phyloP scores from a whole-genome alignment of 2,113 vertebrate species.

The Turdus rufiventris region DNA sequence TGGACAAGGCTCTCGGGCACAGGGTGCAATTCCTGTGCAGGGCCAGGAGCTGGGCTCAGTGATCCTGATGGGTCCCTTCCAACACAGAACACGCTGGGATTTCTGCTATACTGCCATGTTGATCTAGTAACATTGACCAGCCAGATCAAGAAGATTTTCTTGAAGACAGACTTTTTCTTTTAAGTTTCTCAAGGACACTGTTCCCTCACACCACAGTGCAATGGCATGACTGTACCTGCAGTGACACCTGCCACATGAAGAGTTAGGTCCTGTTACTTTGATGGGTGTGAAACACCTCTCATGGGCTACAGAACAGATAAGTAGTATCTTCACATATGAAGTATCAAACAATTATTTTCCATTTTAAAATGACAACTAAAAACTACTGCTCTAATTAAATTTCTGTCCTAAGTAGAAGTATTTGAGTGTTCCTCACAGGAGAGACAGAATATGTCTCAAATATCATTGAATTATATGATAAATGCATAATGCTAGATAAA shows the following conservation, averaged over 20 bases:
- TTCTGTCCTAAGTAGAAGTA: not conserved
- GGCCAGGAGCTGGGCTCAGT: not conserved
- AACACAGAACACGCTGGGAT: not conserved
- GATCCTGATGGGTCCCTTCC: not conserved
- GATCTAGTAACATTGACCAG: not conserved
- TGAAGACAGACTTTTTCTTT: not conserved
- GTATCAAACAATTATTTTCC: not conserved
- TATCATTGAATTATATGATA: not conserved
- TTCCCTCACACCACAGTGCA: fast-evolving
- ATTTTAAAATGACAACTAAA: not conserved
- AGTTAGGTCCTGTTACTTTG: not conserved
- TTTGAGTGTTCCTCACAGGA: not conserved
- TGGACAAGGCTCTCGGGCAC: not conserved
- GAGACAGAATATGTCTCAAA: not conserved
- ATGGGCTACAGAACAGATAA: not conserved
- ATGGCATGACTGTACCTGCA: not conserved
- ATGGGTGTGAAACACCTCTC: not conserved
- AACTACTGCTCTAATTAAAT: not conserved
- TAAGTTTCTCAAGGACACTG: not conserved
- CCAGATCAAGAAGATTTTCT: not conserved
- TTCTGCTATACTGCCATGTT: not conserved
- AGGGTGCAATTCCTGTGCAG: not conserved
- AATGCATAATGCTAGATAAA: not conserved
- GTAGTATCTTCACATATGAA: not conserved
- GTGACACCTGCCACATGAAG: not conserved